Evolutionary conservation across 2,888 invertebrate species (phyloP).

Genomic region (Lissocephala sabroskyi): DNA sequence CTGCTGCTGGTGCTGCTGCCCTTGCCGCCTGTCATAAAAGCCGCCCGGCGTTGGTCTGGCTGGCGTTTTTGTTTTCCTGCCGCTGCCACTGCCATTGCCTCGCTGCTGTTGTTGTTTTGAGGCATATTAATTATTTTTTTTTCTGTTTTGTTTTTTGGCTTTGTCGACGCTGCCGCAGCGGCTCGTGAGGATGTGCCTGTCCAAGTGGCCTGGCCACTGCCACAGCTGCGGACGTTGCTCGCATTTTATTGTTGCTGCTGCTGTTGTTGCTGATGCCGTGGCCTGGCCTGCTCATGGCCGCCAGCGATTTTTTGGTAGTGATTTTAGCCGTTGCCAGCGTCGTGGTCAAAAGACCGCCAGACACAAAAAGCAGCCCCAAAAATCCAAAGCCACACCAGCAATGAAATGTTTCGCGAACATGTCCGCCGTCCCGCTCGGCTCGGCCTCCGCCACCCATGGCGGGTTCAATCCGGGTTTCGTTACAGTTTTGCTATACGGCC

Average conservation of each 20-base stretch:
- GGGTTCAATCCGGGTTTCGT: conserved; percentile 62
- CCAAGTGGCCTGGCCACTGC: conserved; percentile 36
- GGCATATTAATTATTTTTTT: conserved; percentile 68
- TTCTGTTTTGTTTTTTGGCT: conserved; percentile 28
- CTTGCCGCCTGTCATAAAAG: conserved; percentile 67
- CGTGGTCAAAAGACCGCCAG: no score
- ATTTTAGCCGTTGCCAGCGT: conserved; percentile 40
- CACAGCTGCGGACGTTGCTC: background rate
- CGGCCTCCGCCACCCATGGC: conserved; percentile 49
- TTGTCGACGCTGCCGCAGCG: conserved; percentile 28
- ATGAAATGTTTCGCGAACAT: conserved; percentile 51
- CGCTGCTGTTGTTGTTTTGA: conserved; percentile 30
- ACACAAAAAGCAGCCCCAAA: no score
- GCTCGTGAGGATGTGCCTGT: conserved; percentile 50
- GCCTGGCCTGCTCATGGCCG: no score
- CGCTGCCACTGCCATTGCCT: no score
- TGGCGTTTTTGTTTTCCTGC: conserved; percentile 5
- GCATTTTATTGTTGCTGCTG: background rate
- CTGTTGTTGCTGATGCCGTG: conserved; percentile 1
- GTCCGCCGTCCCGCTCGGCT: conserved; percentile 23
- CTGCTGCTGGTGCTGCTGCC: conserved; percentile 24
- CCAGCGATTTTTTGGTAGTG: conserved; percentile 59
- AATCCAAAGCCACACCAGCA: no score
- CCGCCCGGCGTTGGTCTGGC: background rate
- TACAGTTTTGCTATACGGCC: conserved; percentile 54